Base-by-base conservation (phyloP, 1,140 invertebrate species). In the Planococcus citri region DNA sequence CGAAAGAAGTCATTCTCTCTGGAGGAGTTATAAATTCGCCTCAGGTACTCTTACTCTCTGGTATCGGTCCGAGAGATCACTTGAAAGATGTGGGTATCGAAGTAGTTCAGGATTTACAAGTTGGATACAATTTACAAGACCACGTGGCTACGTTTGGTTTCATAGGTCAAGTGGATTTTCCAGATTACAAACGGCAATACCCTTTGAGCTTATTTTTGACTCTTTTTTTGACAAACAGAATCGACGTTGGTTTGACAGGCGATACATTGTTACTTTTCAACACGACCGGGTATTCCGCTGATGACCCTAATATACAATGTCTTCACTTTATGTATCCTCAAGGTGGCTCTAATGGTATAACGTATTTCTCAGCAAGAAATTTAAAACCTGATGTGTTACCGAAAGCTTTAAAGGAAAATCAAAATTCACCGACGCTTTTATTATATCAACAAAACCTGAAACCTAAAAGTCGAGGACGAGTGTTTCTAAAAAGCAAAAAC, bases 121-220 rank as follows among this genome's bases (percentile, higher is more conserved):
- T 90, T 8, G 89, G 89, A 1, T 83, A 84, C 68, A 91, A 91
- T 76, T 76, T 91, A 4, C 88, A 89, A 82, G 89, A 91, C 76
- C 90, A 92, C 72, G 73, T 80, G 10, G 84, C 87, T 70, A 82
- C 86, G 41, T 87, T 1, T 85, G 85, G 1, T 69, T 91, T 1
- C 4, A 12, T n/a, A n/a, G n/a, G n/a, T n/a, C n/a, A n/a, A n/a
- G n/a, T n/a, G n/a, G n/a, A n/a, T 33, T 3, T 17, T 10, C 12
- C 9, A 51, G 17, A 51, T 20, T 51, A 9, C 3, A 6, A 2
- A 3, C 24, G 24, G 6, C 3, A 64, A 4, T 64, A 64, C 24
- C 17, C n/a, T n/a, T n/a, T n/a, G n/a, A n/a, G n/a, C n/a, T n/a
- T n/a, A n/a, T n/a, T n/a, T n/a, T n/a, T n/a, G n/a, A n/a, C n/a